phyloP scores from a whole-genome alignment of 2,113 vertebrate species.

The Psophia crepitans region DNA sequence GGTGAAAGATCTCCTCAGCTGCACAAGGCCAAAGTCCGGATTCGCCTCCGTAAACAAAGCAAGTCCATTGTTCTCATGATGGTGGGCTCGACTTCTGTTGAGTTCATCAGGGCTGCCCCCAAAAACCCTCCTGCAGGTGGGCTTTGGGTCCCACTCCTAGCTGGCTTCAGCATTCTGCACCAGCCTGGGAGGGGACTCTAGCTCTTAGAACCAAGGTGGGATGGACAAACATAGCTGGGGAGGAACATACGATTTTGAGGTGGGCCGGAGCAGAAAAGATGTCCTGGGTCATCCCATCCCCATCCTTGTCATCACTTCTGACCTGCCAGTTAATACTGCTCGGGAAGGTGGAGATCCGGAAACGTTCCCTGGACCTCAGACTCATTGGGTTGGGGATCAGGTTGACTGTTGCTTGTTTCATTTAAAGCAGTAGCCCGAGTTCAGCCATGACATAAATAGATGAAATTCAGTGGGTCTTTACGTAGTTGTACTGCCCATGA shows the following conservation, averaged over 20 bases:
- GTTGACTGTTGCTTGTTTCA: not conserved
- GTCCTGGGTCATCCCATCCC: not conserved
- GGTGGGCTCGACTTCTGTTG: not conserved
- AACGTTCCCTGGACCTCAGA: not conserved
- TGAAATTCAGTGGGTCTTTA: not conserved
- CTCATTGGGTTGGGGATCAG: not conserved
- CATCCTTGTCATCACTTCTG: not conserved
- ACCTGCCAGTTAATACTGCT: not conserved
- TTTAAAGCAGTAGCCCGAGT: not conserved
- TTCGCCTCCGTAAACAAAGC: constrained; percentile 48
- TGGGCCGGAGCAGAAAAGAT: not conserved
- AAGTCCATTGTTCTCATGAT: not conserved
- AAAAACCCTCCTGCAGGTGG: not conserved
- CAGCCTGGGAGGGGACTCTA: not conserved
- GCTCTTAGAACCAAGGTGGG: not conserved
- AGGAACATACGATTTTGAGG: not conserved
- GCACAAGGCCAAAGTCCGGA: not conserved
- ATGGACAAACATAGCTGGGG: not conserved
- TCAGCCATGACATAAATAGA: not conserved
- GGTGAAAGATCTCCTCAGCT: constrained; percentile 65
- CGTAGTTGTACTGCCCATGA: not conserved
- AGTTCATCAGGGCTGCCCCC: not conserved
- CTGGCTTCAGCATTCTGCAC: not conserved
- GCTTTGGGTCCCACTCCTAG: not conserved
- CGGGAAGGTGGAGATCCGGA: not conserved